These are phyloP conservation scores for Scolopax bukidnonensis DNA, from an alignment of 2,797 vertebrate species.

Conservation along the genomic window DNA sequence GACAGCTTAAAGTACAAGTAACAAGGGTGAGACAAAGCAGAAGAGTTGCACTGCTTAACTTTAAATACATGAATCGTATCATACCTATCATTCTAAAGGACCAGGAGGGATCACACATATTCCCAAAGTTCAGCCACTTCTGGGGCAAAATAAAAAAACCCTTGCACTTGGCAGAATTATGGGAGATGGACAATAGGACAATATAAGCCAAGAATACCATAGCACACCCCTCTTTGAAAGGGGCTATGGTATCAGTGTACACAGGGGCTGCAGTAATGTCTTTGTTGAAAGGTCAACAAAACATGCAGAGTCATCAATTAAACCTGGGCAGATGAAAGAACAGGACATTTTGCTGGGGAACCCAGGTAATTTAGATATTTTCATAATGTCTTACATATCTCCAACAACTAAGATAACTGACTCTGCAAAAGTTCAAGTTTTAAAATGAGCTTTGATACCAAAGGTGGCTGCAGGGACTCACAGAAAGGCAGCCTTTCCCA, in stretches of 20 bases:
- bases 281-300: conserved; percentile 62
- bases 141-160: neutral
- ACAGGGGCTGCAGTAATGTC: neutral
- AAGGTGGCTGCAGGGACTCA: neutral
- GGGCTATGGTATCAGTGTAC: conserved; percentile 2
- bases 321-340: conserved; percentile 46
- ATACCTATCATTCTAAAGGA: conserved; percentile 3
- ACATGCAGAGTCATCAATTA: conserved; percentile 36
- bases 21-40: conserved; percentile 56
- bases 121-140: conserved; percentile 2
- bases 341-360: conserved; percentile 17
- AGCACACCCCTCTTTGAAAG: conserved; percentile 38
- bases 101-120: neutral
- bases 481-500: neutral
- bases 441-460: neutral
- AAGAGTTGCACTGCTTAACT: conserved; percentile 13
- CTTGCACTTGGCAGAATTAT: neutral
- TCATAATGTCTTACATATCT: neutral
- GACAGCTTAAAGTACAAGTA: conserved; percentile 52
- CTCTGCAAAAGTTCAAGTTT: neutral
- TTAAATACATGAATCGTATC: neutral
- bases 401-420: neutral
- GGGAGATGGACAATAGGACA: neutral
- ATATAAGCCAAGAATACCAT: neutral
- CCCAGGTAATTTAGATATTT: conserved; percentile 3